Evolutionary conservation across 2,888 invertebrate species (phyloP), one percentile per base, ranked within the genome.

Genomic region (Arenicola marina): DNA sequence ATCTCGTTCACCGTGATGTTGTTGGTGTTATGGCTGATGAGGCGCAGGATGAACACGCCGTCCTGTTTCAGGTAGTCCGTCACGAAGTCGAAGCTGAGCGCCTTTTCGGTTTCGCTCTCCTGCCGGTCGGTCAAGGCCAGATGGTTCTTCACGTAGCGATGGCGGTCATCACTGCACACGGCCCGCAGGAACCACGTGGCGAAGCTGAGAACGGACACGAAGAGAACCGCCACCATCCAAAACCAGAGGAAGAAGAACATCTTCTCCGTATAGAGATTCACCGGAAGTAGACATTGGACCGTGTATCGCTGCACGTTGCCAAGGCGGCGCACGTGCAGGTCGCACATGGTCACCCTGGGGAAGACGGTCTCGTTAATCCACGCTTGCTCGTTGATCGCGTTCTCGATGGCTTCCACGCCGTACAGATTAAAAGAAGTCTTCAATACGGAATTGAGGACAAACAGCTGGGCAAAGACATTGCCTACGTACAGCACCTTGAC

Each of bases 261-360:
- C 51, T 63, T 66, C 63, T 67, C 67, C 24, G 63, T 58, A 56
- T 66, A 67, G 63, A 67, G 57, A 56, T 67, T 67, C 48, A 63
- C 61, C 26, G 67, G 66, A 33, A 67, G 63, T n/a, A 83, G 67
- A 78, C 81, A 81, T 4, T 75, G 73, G 1, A 73, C 68, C 2
- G 72, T 66, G 62, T 66, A 66, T 3, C 80, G 68, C 60, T 82
- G 82, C 3, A 79, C 72, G 62, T 82, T 83, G 53, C 82, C 81
- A 2, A 81, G 75, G 1, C 63, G 51, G 15, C 67, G 58, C 18
- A 66, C 33, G n/a, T 31, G 11, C 46, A 61, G 46, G 56, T 61
- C 61, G 28, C 61, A 61, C 56, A 61, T 56, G 7, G 61, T 56
- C 28, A 61, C 56, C 32, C 32, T 43, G 32, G 61, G 61, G 56